These are phyloP conservation scores for Nezara viridula DNA, from an alignment of 2,888 invertebrate species.

Conservation along the genomic window DNA sequence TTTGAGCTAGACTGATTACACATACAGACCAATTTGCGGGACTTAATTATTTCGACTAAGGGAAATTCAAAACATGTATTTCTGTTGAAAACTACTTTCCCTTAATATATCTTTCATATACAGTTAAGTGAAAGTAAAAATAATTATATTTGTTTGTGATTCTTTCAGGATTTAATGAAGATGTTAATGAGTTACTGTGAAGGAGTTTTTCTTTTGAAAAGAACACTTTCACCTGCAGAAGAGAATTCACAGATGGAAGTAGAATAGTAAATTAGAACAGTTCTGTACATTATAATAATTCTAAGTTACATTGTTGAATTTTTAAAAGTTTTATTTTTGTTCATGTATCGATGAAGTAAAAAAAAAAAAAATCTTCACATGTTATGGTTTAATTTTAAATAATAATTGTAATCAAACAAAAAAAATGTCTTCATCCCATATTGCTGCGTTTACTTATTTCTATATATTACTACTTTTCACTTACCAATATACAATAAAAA, in stretches of 20 bases:
- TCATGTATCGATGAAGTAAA: not conserved
- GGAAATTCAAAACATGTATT: no score
- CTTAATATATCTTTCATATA: no score
- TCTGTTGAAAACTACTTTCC: no score
- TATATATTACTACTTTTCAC: no score
- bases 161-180: conserved; percentile 25
- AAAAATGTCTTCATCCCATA: no score
- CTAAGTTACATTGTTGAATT: not conserved
- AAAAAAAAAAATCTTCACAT: not conserved
- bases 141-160: not conserved
- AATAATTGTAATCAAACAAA: no score
- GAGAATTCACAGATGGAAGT: not conserved
- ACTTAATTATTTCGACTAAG: no score
- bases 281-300: not conserved
- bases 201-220: conserved; percentile 10
- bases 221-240: not conserved
- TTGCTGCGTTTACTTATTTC: no score
- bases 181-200: conserved; percentile 22
- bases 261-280: not conserved
- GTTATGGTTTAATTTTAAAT: no score
- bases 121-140: not conserved
- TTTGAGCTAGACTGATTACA: no score
- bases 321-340: not conserved
- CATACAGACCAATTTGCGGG: no score
- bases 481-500: no score